Conservation (phyloP, 2,888 invertebrate species). For the Dicranocentrus wangi region DNA sequence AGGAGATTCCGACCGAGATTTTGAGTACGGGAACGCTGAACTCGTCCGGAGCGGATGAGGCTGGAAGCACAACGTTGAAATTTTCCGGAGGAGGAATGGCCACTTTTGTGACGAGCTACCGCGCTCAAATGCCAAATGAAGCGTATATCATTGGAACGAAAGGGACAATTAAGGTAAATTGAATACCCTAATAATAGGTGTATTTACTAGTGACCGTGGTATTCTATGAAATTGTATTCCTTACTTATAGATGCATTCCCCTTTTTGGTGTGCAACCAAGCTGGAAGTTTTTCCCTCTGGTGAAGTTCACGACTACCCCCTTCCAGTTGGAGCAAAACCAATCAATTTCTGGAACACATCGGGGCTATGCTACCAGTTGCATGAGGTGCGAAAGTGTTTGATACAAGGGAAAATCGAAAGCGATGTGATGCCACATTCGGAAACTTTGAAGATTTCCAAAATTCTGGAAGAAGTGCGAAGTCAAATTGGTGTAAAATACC, state of each 20-base stretch:
- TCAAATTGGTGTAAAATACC: slow-evolving; percentile 81
- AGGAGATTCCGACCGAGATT: slow-evolving; percentile 81
- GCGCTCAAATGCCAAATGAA: slow-evolving; percentile 78
- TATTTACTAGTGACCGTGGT: too few species aligned
- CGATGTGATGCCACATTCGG: slow-evolving; percentile 80
- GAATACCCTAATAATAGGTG: too few species aligned
- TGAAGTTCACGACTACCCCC: slow-evolving; percentile 79
- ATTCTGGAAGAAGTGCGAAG: slow-evolving; percentile 83
- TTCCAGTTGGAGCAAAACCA: slow-evolving; percentile 80
- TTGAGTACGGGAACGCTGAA: slow-evolving; percentile 82
- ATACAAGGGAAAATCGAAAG: slow-evolving; percentile 82
- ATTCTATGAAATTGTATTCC: too few species aligned
- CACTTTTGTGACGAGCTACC: slow-evolving; percentile 78
- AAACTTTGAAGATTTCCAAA: slow-evolving; percentile 82
- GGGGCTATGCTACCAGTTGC: slow-evolving; percentile 85
- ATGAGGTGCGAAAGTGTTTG: slow-evolving; percentile 84
- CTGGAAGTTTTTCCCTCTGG: slow-evolving; percentile 80
- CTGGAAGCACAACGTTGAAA: slow-evolving; percentile 80
- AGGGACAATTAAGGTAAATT: slow-evolving; percentile 78
- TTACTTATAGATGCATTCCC: too few species aligned
- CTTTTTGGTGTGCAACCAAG: slow-evolving; percentile 84
- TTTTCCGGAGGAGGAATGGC: slow-evolving; percentile 81
- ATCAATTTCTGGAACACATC: slow-evolving; percentile 82
- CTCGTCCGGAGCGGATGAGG: slow-evolving; percentile 82
- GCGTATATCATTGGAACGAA: slow-evolving; percentile 82